Evolutionary conservation across 1,140 invertebrate species (phyloP), one percentile per base, ranked within the genome.

Genomic region (Pogonomyrmex californicus): DNA sequence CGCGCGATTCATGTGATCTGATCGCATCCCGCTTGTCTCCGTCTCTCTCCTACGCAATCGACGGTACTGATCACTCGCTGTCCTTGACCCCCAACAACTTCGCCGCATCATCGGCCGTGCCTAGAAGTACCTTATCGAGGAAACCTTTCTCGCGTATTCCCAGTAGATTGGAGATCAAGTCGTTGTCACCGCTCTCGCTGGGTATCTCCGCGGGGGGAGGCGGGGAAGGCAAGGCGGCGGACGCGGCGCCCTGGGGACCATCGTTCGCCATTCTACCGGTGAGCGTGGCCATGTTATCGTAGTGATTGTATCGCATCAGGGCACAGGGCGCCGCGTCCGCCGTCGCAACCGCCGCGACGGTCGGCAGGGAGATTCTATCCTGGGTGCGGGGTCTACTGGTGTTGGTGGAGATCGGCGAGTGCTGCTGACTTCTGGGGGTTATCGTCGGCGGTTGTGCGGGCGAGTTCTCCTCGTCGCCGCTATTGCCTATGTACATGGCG

Each of bases 121-220:
- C 97, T 54, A 96, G 96, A 0, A 99, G 95, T 83, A 99, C 97
- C 92, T 98, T 97, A 91, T 99, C 98, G 58, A 98, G 97, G 78
- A 99, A 97, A n/a, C 97, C 97, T 83, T 97, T 97, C 93, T 98
- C 98, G 77, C 97, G 96, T 82, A 99, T 98, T 0, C 98, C 98
- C 0, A 99, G 95, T 0, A 99, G 96, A 94, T 98, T 98, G 0
- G 98, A 98, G 88, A 99, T 98, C 51, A 99, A 95, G 92, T 99
- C 98, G 77, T 96, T 96, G 60, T 97, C 96, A 4, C 93, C 94
- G 85, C 96, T 96, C 91, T 96, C 96, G 4, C 93, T 94, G 88
- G 96, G 96, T 9, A 56, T 17, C 3, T 83, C 79, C 54, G 54
- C 54, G 7, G 54, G 54, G 4, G 54, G 54, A 41, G 79, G 54